Evolutionary conservation across 1,140 invertebrate genomes (phyloP), one percentile per base, ranked within the genome.

Genomic region (Frieseomelitta varia): DNA sequence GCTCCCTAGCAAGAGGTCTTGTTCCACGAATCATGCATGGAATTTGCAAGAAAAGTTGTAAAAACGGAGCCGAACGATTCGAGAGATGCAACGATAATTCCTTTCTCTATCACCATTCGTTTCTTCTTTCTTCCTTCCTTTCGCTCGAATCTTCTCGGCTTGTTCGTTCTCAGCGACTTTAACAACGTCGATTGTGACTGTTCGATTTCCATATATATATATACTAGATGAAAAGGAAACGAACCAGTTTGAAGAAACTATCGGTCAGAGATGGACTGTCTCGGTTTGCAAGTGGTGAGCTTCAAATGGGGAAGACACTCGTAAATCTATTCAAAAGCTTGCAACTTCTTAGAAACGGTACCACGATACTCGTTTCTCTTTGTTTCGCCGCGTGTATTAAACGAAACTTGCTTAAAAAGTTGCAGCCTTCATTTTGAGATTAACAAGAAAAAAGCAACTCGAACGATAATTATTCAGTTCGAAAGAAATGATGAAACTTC

Each of bases 1-100:
- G 34, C 27, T 39, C 27, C 55, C 17, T 53, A 75, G 82, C 34
- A 61, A 65, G 73, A 75, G 24, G 58, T 67, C 51, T 51, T 73
- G 58, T 19, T 34, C 71, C 58, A 51, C 81, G 56, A 34, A 47
- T 76, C 77, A 79, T 88, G 78, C 83, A 81, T 88, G 86, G 47
- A 0, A 63, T 79, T 79, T 68, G 78, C 39, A 55, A 58, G 2
- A 80, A 53, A 21, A 55, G 71, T 47, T 79, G 34, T 39, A 6
- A 47, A 17, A 47, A 2, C 30, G 34, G 39, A 58, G 30, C 15
- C 17, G 30, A 74, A 21, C 17, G 17, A 55, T 34, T 12, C 24
- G 4, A 74, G 1, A 21, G 47, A 65, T 17, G 47, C 15, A 6
- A n/a, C 24, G 11, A 56, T 12, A 56, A 8, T 6, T n/a, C 2